Percentiles rank a stretch among this genome's conserved stretches.
These are phyloP conservation scores for Cryptus armator DNA, from an alignment of 2,888 invertebrate species.

Conservation along the genomic window DNA sequence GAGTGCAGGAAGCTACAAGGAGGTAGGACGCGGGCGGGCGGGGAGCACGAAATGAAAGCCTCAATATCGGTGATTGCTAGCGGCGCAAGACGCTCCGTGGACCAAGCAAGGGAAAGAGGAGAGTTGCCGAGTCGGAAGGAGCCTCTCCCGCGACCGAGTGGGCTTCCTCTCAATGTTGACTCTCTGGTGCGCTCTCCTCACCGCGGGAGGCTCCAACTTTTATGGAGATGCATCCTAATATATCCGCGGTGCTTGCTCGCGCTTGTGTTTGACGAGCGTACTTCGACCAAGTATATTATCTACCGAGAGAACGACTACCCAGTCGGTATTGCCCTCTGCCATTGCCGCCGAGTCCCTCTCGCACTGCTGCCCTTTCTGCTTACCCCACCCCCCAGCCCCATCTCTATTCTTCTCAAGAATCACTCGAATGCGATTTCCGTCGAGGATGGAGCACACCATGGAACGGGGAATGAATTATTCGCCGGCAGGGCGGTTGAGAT, in stretches of 20 bases:
- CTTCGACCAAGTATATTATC: slow-evolving; percentile 83
- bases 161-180: slow-evolving; percentile 78
- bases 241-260: slow-evolving; percentile 84
- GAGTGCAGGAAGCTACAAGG: slow-evolving; percentile 71
- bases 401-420: slow-evolving; percentile 77
- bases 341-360: slow-evolving; percentile 39
- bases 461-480: slow-evolving; percentile 77
- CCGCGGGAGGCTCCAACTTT: slow-evolving; percentile 81
- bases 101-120: slow-evolving; percentile 64
- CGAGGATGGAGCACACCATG: slow-evolving; percentile 70
- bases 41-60: slow-evolving; percentile 84
- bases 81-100: slow-evolving; percentile 82
- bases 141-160: slow-evolving; percentile 60
- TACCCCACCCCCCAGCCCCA: slow-evolving; percentile 55
- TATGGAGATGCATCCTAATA: slow-evolving; percentile 85
- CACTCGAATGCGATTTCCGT: slow-evolving; percentile 82
- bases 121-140: slow-evolving; percentile 79
- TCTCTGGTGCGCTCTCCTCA: slow-evolving; percentile 76
- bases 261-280: slow-evolving; percentile 85
- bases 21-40: slow-evolving; percentile 21
- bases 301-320: slow-evolving; percentile 71
- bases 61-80: slow-evolving; percentile 85
- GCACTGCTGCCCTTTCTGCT: slow-evolving; percentile 54
- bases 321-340: slow-evolving; percentile 54
- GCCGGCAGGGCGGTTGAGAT: slow-evolving; percentile 70